Evolutionary conservation across 2,113 vertebrate species (phyloP), one percentile per base, ranked within the genome.

Genomic region (Chaetorhynchus papuensis): DNA sequence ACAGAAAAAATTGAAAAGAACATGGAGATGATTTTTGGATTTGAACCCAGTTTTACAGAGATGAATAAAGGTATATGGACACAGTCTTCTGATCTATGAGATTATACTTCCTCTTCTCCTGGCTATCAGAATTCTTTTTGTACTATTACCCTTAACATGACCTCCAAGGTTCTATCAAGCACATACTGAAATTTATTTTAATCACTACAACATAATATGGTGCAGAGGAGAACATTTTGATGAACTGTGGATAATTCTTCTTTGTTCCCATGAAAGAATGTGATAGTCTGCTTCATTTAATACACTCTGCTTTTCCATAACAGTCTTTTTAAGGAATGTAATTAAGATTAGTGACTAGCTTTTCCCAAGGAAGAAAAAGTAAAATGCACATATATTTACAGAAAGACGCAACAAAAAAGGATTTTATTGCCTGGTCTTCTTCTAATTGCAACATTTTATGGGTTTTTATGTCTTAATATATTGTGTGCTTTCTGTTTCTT

Each of bases 341-440:
- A 95, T 96, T 96, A 96, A 94, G 89, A 93, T 96, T 87, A 94
- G 87, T 85, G 66, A 77, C 92, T 91, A 81, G 44, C 23, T 79
- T 87, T 92, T 92, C 83, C 60, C 1, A 0, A 79, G 47, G 31
- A 89, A 44, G 14, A 80, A 96, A 74, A 94, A 80, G 50, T 89
- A 92, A 90, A 88, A 77, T 72, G 72, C 64, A 80, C 44, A 93
- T 93, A 84, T 64, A 84, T 84, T 94, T 92, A 69, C 50, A 79
- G 78, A 87, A 82, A 66, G 33, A 77, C 1, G 4, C 41, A 92
- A 91, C 72, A 93, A 72, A 95, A 95, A 83, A 23, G 31, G 66
- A 22, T 52, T 94, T 95, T 92, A 93, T 74, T 94, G 87, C 44
- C 33, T 82, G 87, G 71, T 77, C 84, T 85, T 66, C 88, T 93